Evolutionary conservation across 2,113 vertebrate genomes (phyloP), one percentile per base, ranked within the genome.

Genomic region (Lycocorax pyrrhopterus): DNA sequence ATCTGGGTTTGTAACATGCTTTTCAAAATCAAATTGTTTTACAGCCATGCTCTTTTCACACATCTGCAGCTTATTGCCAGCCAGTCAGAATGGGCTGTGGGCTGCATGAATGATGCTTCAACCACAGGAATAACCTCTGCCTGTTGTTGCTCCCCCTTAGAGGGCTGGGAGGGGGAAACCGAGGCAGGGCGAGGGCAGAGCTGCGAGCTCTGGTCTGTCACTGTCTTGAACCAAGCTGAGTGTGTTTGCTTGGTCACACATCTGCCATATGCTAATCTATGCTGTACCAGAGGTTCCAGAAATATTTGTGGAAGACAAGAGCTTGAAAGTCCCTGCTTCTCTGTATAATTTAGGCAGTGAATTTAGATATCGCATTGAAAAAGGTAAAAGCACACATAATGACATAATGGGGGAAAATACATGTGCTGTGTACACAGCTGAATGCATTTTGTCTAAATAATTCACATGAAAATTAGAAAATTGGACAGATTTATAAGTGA

Each of bases 81-180:
- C 3, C 25, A 27, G 37, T 20, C 43, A 58, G 41, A 16, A 10
- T 1, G 30, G n/a, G 33, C 37, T 52, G 23, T 16, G 29, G 29
- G 4, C 5, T 7, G 1, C 15, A 7, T 8, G 46, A 25, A 9
- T 0, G 7, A 39, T 22, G 10, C 15, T 62, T 56, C 53, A 60
- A 44, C 10, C 41, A 9, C 1, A 3, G 49, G 15, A 75, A 8
- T 8, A 53, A 66, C 16, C 19, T 53, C 6, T 51, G 30, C 33
- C 30, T 6, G 0, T 14, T 37, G 10, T 9, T 4, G 11, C 14
- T 33, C 18, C 18, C 75, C 8, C 8, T 84, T 55, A 46, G 17
- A 5, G 18, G 76, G 26, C 27, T 56, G 52, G 27, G 19, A 47
- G 10, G 8, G 35, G 27, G 52, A 86, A 55, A 59, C 12, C n/a